Base-by-base conservation (phyloP, 2,888 invertebrate species). In the Aproaerema taeniolella region DNA sequence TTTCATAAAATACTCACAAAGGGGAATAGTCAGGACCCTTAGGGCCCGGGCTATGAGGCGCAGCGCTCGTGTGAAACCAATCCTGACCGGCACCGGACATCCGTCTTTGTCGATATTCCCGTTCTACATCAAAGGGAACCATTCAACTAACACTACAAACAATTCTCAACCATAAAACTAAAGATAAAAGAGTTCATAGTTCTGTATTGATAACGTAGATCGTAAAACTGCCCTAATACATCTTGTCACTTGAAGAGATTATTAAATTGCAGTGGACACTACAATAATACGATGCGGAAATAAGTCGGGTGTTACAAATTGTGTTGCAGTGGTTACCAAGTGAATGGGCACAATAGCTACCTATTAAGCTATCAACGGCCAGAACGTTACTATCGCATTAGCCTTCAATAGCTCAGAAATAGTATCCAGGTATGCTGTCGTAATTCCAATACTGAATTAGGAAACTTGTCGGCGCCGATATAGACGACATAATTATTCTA, bases 1-100 rank as follows among this genome's bases (percentile, higher is more conserved):
- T n/a, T n/a, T n/a, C n/a, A n/a, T n/a, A n/a, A n/a, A n/a, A n/a
- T n/a, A n/a, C n/a, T n/a, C n/a, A n/a, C n/a, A n/a, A n/a, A n/a
- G n/a, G n/a, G n/a, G n/a, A n/a, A n/a, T n/a, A n/a, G n/a, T n/a
- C n/a, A n/a, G n/a, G n/a, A n/a, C n/a, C n/a, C n/a, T n/a, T n/a
- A n/a, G n/a, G n/a, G n/a, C n/a, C n/a, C n/a, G n/a, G n/a, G n/a
- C n/a, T n/a, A n/a, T n/a, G 35, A 15, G 24, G 33, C 58, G 61
- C 65, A 71, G 58, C 61, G 58, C 55, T 76, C 78, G 79, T 80
- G 81, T 82, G 83, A 82, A 83, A 82, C 76, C 77, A 85, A 83
- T 83, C 83, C 85, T 83, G 82, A 83, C 86, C 86, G 85, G 85
- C 76, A 83, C 80, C 86, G 86, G 86, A 86, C 85, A 74, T 86